Evolutionary conservation across 2,113 vertebrate species (phyloP).

Genomic region (Mionectes macconnelli): DNA sequence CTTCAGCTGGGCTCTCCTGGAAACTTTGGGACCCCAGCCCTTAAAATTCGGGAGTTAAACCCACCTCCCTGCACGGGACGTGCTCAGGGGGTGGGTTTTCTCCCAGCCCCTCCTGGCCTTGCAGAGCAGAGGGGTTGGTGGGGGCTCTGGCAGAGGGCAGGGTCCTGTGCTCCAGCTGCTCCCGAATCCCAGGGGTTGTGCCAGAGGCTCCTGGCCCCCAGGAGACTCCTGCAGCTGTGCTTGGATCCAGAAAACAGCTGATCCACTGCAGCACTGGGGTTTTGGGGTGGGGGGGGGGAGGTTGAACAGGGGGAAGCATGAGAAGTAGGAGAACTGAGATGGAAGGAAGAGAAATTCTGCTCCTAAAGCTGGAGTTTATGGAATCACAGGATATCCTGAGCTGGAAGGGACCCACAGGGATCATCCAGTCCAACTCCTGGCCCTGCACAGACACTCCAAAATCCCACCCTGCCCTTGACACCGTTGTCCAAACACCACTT

Average conservation of each 20-base stretch:
- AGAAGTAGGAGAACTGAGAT: not conserved
- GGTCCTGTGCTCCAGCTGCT: not conserved
- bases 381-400: not conserved
- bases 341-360: not conserved
- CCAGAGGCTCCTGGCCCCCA: not conserved
- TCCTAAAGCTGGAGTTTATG: not conserved
- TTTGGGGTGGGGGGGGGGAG: too few relatives aligned
- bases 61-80: rapidly evolving
- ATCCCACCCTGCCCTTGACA: not conserved
- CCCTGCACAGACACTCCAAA: not conserved
- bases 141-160: not conserved
- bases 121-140: not conserved
- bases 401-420: not conserved
- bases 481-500: rapidly evolving
- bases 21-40: not conserved
- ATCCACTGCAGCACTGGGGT: not conserved
- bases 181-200: not conserved
- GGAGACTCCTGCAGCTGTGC: not conserved
- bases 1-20: not conserved
- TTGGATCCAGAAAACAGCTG: not conserved
- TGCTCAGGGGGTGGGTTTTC: rapidly evolving
- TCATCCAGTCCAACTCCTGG: not conserved
- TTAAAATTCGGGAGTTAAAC: rapidly evolving
- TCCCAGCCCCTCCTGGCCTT: too few relatives aligned
- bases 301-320: rapidly evolving